Percentiles rank a stretch among this genome's conserved stretches.
Conservation (phyloP, 2,113 vertebrate genomes). For the Microcebus griseorufus region DNA sequence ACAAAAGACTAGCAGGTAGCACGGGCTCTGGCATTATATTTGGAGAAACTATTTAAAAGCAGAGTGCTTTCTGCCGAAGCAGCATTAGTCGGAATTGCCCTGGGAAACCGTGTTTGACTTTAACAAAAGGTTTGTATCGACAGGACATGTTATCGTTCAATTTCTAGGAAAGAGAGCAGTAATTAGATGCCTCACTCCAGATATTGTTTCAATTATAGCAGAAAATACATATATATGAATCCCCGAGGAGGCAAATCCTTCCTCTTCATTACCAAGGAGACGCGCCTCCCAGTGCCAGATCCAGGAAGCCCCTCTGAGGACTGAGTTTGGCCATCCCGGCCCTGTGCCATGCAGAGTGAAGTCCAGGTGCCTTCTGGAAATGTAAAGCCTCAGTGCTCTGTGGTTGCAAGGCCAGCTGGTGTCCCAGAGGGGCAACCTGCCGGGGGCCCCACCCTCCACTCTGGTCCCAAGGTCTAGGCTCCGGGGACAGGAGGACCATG, state of each 20-base stretch:
- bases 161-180: slow-evolving; percentile 36
- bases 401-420: background rate
- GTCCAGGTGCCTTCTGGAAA: accelerated
- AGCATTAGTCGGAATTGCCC: background rate
- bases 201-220: slow-evolving; percentile 14
- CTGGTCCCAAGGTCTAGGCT: background rate
- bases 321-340: background rate
- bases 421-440: background rate
- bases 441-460: accelerated
- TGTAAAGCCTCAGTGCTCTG: accelerated
- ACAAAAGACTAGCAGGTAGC: background rate
- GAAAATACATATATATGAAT: background rate
- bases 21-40: background rate
- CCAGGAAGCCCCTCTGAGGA: accelerated
- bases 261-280: background rate
- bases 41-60: slow-evolving; percentile 43
- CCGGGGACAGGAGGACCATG: accelerated
- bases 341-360: background rate
- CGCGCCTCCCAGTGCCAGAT: accelerated
- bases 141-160: background rate
- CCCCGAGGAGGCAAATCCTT: background rate
- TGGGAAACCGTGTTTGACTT: background rate
- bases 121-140: slow-evolving; percentile 11
- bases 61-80: background rate
- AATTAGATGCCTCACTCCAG: slow-evolving; percentile 28